Evolutionary conservation across 1,140 invertebrate species (phyloP), one percentile per base, ranked within the genome.

Genomic region (Microplitis demolitor): DNA sequence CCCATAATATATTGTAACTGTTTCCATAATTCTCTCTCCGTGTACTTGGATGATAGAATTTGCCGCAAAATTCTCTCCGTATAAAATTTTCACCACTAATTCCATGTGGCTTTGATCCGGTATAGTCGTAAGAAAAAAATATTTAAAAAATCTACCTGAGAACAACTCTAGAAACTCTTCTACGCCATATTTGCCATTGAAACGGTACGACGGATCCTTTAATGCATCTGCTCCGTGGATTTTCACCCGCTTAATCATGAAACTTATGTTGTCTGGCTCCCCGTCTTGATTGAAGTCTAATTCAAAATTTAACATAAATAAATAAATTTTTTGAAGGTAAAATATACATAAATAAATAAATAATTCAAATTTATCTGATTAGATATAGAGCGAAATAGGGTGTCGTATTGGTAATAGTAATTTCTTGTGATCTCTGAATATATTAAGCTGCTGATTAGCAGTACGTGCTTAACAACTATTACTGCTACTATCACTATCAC

Each of bases 211-310:
- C 2, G 93, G 91, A 87, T 96, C 95, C 74, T 92, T 92, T 58
- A 95, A 86, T 45, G 94, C 92, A 75, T 96, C 93, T 78, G 91
- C 89, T 31, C 95, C 95, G 86, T 97, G 95, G 14, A 98, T 94
- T 88, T 98, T 98, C 76, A 98, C 95, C 73, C 96, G 90, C 87
- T 98, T 98, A 78, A 98, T 97, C 93, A 97, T 96, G 84, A 98
- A 98, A 66, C 93, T 95, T 77, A 98, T 97, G 84, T 96, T 96
- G 85, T 98, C 96, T 3, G 95, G 90, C 82, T 92, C 91, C 3
- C 95, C 95, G 83, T 97, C 95, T 85, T 93, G 92, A 87, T 98
- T 96, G 84, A 98, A 98, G 89, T 98, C 96, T 96, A 88, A 24
- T 75, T 90, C 91, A 76, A 11, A 54, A 31, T 34, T 9, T 16